Evolutionary conservation across 2,797 vertebrate species (phyloP).

Genomic region (Lutjanus argentimaculatus): DNA sequence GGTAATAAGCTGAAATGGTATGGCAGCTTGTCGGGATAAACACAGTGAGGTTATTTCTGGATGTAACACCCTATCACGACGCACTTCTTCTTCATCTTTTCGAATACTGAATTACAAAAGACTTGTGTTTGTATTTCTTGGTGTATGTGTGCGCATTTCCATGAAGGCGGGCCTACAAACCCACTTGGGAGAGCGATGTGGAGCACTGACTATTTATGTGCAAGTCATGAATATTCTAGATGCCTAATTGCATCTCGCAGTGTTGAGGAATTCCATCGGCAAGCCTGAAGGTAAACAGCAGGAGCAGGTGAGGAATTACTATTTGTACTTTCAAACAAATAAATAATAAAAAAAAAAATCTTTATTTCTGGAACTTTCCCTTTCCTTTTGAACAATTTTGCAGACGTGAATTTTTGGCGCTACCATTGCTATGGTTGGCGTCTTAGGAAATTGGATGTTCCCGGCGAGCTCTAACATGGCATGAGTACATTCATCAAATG

Average conservation of each 20-base stretch:
- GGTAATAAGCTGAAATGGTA: conserved; percentile 1
- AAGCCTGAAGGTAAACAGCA: conserved; percentile 43
- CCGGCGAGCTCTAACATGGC: not conserved
- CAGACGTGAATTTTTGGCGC: conserved; percentile 1
- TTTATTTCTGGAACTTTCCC: not conserved
- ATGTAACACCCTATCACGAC: not conserved
- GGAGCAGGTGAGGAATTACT: not conserved
- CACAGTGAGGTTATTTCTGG: not conserved
- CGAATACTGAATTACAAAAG: not conserved
- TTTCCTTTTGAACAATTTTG: not conserved
- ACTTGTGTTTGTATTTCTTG: conserved; percentile 3
- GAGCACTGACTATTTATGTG: conserved; percentile 34
- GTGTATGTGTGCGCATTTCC: conserved; percentile 15
- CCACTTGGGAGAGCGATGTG: conserved; percentile 32
- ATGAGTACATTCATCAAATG: conserved; percentile 15
- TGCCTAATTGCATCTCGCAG: conserved; percentile 35
- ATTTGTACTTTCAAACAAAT: conserved; percentile 21
- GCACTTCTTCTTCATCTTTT: not conserved
- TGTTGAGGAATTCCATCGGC: conserved; percentile 40
- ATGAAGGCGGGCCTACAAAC: conserved; percentile 17
- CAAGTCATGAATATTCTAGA: conserved; percentile 62
- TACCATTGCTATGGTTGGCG: not conserved
- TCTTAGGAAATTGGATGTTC: conserved; percentile 1
- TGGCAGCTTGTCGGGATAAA: conserved; percentile 6
- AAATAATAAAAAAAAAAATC: not conserved